Percentiles rank a stretch among this genome's conserved stretches.
Evolutionary conservation across 1,140 invertebrate species (phyloP).

Genomic region (Drosophila chauvacae): DNA sequence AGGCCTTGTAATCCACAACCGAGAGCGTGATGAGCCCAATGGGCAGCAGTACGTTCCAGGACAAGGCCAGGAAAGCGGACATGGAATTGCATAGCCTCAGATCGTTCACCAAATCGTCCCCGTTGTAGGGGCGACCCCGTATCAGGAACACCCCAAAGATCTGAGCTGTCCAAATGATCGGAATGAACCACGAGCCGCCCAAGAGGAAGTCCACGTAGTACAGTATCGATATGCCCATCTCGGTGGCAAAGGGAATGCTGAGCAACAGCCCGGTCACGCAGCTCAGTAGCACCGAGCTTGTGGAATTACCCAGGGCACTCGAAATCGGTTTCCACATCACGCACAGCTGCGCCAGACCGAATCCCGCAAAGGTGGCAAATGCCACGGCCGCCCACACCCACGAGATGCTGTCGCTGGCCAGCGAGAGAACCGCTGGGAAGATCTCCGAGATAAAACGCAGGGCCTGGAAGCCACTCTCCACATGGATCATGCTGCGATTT

Average conservation of each 20-base stretch:
- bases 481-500: constrained; percentile 53
- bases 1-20: constrained; percentile 79
- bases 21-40: constrained; percentile 89
- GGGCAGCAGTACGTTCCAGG: constrained; percentile 94
- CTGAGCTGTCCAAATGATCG: constrained; percentile 91
- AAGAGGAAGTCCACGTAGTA: constrained; percentile 94
- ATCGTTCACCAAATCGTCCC: constrained; percentile 91
- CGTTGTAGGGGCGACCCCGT: constrained; percentile 92
- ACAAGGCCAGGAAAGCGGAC: constrained; percentile 91
- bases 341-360: constrained; percentile 93
- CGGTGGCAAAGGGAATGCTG: constrained; percentile 94
- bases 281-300: constrained; percentile 93
- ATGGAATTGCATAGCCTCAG: constrained; percentile 86
- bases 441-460: constrained; percentile 93
- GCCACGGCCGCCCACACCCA: constrained; percentile 93
- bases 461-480: constrained; percentile 90
- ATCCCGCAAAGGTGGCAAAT: constrained; percentile 93
- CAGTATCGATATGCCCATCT: constrained; percentile 93
- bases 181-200: constrained; percentile 94
- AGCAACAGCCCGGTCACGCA: constrained; percentile 93
- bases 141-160: constrained; percentile 92
- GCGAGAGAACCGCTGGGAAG: constrained; percentile 92
- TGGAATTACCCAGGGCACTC: constrained; percentile 92
- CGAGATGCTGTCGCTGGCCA: constrained; percentile 85
- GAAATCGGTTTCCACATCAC: constrained; percentile 86